Evolutionary conservation across 2,113 vertebrate species (phyloP).

Genomic region (Platichthys stellatus): DNA sequence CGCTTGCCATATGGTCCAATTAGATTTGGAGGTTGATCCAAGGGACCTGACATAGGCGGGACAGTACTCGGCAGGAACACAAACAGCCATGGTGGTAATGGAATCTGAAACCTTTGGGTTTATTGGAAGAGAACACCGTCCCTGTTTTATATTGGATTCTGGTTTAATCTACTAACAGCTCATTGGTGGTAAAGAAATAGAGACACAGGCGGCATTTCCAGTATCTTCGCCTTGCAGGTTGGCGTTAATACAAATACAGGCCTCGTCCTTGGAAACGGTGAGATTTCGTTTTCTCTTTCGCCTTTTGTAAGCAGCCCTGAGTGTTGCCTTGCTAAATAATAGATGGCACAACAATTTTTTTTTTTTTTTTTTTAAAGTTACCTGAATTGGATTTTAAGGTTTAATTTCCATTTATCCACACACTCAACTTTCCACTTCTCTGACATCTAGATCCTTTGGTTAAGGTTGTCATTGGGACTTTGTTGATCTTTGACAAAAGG

Average conservation of each 20-base stretch:
- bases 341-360: not conserved
- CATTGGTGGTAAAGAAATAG: slow-evolving; percentile 14
- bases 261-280: not conserved
- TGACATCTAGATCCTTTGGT: no score
- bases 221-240: slow-evolving; percentile 8
- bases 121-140: slow-evolving; percentile 27
- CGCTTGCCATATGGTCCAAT: slow-evolving; percentile 28
- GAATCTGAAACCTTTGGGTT: slow-evolving; percentile 32
- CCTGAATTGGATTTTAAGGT: not conserved
- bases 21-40: slow-evolving; percentile 20
- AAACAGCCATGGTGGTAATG: slow-evolving; percentile 26
- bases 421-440: no score
- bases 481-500: no score
- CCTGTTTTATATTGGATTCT: slow-evolving; percentile 17
- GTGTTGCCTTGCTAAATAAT: slow-evolving; percentile 1
- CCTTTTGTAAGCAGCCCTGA: not conserved
- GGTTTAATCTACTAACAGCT: slow-evolving; percentile 22
- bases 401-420: not conserved
- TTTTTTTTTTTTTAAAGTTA: not conserved
- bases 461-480: no score
- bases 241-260: slow-evolving; percentile 2
- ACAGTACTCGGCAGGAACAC: slow-evolving; percentile 23
- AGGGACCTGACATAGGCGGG: not conserved
- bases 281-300: not conserved
- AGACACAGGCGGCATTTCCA: slow-evolving; percentile 1